A percentile compares a stretch with the other conserved stretches of the same genome.
Evolutionary conservation across 2,113 vertebrate genomes (phyloP).

Genomic region (Cettia cetti): DNA sequence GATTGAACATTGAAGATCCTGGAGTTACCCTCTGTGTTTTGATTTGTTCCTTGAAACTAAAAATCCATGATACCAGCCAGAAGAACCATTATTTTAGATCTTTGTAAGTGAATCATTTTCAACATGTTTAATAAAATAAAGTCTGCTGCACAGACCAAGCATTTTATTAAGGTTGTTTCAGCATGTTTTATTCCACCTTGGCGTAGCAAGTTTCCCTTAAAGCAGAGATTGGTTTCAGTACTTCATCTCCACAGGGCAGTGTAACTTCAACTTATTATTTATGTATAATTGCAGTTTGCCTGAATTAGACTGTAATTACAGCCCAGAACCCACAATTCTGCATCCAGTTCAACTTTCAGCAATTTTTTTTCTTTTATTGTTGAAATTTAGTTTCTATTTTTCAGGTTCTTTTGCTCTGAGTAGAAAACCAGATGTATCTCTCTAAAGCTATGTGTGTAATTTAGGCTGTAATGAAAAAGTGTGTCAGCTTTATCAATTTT

Average conservation of each 20-base stretch:
- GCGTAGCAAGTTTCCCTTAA: not conserved
- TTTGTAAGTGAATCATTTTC: not conserved
- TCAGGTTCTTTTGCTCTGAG: not conserved
- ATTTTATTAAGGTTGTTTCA: not conserved
- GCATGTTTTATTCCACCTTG: not conserved
- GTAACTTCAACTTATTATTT: slow-evolving; percentile 15
- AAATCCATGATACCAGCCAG: not conserved
- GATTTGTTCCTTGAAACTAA: not conserved
- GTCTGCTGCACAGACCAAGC: not conserved
- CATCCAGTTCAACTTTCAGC: not conserved
- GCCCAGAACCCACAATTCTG: not conserved
- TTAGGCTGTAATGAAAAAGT: not conserved
- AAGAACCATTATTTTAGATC: not conserved
- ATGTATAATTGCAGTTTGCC: slow-evolving; percentile 22
- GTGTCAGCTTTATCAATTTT: not conserved
- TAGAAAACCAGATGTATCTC: not conserved
- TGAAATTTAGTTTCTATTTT: not conserved
- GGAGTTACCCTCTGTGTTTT: not conserved
- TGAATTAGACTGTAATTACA: slow-evolving; percentile 37
- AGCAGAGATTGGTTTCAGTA: not conserved
- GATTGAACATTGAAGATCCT: not conserved
- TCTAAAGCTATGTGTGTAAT: not conserved
- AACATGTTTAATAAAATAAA: not conserved
- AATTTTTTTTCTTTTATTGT: not conserved
- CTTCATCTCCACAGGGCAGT: not conserved